Evolutionary conservation across 2,797 vertebrate genomes (phyloP).

Genomic region (Pteropus rufus): DNA sequence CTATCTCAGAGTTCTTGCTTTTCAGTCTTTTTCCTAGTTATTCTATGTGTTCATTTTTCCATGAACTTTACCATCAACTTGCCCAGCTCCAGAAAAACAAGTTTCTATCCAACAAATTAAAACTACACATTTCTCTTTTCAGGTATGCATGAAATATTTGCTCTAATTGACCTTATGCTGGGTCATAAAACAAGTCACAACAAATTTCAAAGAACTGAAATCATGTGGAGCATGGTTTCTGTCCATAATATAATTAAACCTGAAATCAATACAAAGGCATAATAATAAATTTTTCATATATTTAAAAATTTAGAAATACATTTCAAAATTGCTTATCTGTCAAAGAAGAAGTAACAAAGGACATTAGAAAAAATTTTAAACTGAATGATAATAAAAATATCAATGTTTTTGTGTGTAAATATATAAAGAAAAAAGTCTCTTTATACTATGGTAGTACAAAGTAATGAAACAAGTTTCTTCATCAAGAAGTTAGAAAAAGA

Average conservation of each 20-base stretch:
- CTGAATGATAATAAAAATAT: not conserved
- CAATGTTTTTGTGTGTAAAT: not conserved
- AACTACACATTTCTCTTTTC: not conserved
- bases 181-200: not conserved
- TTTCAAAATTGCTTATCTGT: not conserved
- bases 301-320: conserved; percentile 8
- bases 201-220: not conserved
- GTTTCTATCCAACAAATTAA: not conserved
- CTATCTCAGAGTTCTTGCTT: not conserved
- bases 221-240: not conserved
- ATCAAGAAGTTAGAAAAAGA: not conserved
- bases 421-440: not conserved
- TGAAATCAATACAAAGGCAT: not conserved
- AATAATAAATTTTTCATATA: not conserved
- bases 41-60: not conserved
- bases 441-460: not conserved
- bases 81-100: not conserved
- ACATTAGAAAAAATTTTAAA: not conserved
- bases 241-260: not conserved
- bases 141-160: not conserved
- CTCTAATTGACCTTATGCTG: not conserved
- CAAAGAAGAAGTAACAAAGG: not conserved
- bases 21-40: not conserved
- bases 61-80: not conserved
- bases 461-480: not conserved